Conservation (phyloP, 2,888 invertebrate genomes). For the Pecten maximus region DNA sequence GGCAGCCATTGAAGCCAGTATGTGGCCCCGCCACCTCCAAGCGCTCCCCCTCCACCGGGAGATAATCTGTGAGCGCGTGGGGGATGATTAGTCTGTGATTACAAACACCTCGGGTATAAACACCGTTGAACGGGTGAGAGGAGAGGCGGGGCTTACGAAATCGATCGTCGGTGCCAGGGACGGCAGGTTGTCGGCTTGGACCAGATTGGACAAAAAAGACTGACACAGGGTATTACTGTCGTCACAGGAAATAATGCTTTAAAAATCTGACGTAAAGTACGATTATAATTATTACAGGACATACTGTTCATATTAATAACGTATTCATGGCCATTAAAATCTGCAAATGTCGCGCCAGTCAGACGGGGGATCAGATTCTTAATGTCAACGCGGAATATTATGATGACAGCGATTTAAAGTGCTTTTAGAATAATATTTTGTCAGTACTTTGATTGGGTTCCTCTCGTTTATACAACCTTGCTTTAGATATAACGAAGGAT, state of each 20-base stretch:
- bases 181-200: background rate
- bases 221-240: background rate
- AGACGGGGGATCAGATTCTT: background rate
- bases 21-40: slow-evolving; percentile 1
- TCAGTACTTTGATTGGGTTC: too few species aligned
- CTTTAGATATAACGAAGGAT: too few species aligned
- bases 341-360: background rate
- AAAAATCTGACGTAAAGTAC: too few species aligned
- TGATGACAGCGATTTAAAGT: too few species aligned
- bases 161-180: too few species aligned
- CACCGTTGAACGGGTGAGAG: background rate
- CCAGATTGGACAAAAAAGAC: background rate
- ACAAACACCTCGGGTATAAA: background rate
- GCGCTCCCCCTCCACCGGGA: background rate
- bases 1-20: background rate
- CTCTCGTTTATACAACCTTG: too few species aligned
- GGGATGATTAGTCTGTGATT: background rate
- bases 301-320: background rate
- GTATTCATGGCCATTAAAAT: background rate
- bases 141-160: background rate
- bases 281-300: background rate
- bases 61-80: slow-evolving; percentile 11
- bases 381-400: too few species aligned
- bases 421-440: too few species aligned
- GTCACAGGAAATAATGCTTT: background rate